These are phyloP conservation scores for Epinephelus malabaricus DNA, from an alignment of 2,797 vertebrate species.

Conservation along the genomic window DNA sequence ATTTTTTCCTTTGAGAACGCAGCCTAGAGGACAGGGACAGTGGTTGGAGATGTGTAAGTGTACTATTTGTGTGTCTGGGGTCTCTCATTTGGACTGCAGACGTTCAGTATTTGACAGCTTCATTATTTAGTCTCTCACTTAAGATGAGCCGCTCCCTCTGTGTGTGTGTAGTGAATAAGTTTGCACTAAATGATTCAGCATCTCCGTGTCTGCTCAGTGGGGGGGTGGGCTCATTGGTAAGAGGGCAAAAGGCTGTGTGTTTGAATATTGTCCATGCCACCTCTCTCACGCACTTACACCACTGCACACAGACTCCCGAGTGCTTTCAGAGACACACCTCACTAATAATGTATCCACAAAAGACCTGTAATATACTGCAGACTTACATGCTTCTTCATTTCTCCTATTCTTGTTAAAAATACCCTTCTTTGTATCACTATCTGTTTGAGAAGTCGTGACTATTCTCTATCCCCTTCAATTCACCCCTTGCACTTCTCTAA, in stretches of 20 bases:
- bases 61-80: constrained; percentile 23
- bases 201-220: constrained; percentile 43
- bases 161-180: constrained; percentile 19
- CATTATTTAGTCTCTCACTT: constrained; percentile 47
- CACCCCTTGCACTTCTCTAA: background rate
- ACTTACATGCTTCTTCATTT: background rate
- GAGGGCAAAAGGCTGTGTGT: constrained; percentile 49
- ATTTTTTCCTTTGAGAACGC: constrained; percentile 4
- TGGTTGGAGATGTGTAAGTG: constrained; percentile 4
- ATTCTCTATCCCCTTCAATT: background rate
- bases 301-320: constrained; percentile 28
- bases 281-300: constrained; percentile 17
- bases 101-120: constrained; percentile 47
- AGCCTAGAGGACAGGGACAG: background rate
- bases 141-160: background rate
- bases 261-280: constrained; percentile 29
- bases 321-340: constrained; percentile 44
- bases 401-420: background rate
- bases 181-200: constrained; percentile 70
- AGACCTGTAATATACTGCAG: constrained; percentile 22
- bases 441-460: background rate
- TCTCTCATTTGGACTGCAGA: constrained; percentile 28
- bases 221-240: background rate
- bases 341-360: constrained; percentile 39
- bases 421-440: background rate